Evolutionary conservation across 2,113 vertebrate species (phyloP).

Genomic region (Pogona vitticeps): DNA sequence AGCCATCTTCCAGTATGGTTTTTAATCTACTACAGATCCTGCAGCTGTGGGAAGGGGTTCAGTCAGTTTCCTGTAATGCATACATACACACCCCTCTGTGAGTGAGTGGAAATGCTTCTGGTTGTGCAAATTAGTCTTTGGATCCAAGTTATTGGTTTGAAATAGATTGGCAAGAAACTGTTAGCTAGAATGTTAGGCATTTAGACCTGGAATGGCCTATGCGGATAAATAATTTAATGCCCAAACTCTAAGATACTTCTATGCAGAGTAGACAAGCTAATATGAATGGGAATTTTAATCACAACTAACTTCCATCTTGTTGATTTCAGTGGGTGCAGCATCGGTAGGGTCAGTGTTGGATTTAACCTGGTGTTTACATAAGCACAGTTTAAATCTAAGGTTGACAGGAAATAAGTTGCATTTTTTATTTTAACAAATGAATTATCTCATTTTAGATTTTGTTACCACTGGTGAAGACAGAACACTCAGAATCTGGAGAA

Average conservation of each 20-base stretch:
- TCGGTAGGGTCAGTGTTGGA: background rate
- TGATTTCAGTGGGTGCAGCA: background rate
- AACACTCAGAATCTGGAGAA: conserved; percentile 90
- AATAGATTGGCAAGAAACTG: background rate
- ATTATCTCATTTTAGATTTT: conserved; percentile 83
- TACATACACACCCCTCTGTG: background rate
- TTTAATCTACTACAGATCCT: background rate
- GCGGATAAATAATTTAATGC: background rate
- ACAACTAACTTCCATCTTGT: background rate
- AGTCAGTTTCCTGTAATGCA: background rate
- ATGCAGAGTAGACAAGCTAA: background rate
- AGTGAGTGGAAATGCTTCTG: background rate
- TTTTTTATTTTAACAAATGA: background rate
- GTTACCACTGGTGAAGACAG: conserved; percentile 94
- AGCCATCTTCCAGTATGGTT: background rate
- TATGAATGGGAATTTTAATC: background rate
- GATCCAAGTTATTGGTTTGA: background rate
- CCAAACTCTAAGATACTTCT: background rate
- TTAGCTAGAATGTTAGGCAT: background rate
- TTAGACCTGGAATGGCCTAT: background rate
- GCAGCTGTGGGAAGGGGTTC: background rate
- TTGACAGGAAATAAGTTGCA: background rate
- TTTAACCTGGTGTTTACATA: background rate
- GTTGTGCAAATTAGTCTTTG: no score
- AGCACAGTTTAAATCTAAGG: background rate